Conservation (phyloP, 2,888 invertebrate genomes). For the Flabesymbios commensalis region DNA sequence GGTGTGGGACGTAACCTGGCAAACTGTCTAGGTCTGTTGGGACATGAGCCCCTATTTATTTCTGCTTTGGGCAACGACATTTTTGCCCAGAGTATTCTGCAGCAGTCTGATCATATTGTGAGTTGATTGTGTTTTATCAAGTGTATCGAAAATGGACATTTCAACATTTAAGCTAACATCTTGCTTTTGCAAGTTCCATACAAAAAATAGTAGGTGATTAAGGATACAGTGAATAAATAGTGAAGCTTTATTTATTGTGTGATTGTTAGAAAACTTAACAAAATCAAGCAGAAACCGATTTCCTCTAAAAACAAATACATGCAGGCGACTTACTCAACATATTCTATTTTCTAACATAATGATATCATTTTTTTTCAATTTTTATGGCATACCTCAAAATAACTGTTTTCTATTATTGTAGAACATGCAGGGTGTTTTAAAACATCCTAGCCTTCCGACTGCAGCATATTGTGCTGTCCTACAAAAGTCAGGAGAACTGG, state of each 20-base stretch:
- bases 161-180: not conserved
- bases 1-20: constrained; percentile 93
- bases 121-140: not conserved
- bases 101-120: constrained; percentile 56
- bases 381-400: not conserved
- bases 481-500: constrained; percentile 76
- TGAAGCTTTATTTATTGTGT: too few species aligned
- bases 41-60: constrained; percentile 69
- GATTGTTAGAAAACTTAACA: too few species aligned
- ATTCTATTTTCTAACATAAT: too few species aligned
- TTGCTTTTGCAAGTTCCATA: too few species aligned
- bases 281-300: too few species aligned
- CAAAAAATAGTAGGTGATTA: too few species aligned
- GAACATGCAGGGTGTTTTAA: constrained; percentile 44
- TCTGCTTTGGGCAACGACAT: constrained; percentile 78
- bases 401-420: constrained; percentile 4
- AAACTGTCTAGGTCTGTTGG: constrained; percentile 79
- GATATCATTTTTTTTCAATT: not conserved
- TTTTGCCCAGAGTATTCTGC: constrained; percentile 49
- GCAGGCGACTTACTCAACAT: too few species aligned
- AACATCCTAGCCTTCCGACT: constrained; percentile 61
- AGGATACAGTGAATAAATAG: too few species aligned
- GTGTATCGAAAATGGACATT: not conserved
- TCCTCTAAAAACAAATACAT: too few species aligned
- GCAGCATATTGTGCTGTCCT: constrained; percentile 79